phyloP scores from a whole-genome alignment of 2,113 vertebrate species.

The Myrmecophaga tridactyla region DNA sequence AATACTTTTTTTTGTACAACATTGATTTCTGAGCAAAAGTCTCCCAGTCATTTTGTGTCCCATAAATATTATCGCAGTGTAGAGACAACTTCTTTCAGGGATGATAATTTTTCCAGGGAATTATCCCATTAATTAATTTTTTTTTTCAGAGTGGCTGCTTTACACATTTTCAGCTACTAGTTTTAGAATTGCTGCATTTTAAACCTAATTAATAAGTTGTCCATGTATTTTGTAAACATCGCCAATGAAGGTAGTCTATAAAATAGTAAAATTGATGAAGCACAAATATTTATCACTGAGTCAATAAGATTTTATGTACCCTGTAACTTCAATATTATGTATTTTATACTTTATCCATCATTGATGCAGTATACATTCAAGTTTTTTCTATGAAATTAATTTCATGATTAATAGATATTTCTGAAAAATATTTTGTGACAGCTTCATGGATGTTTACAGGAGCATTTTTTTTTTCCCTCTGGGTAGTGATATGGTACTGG shows the following conservation, averaged over 20 bases:
- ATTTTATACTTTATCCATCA: slow-evolving; percentile 75
- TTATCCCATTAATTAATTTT: slow-evolving; percentile 50
- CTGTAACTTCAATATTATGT: slow-evolving; percentile 76
- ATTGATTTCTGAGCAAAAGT: not conserved
- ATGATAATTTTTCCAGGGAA: slow-evolving; percentile 52
- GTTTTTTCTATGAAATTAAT: slow-evolving; percentile 71
- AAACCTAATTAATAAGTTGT: slow-evolving; percentile 64
- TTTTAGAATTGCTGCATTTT: slow-evolving; percentile 43
- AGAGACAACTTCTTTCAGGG: slow-evolving; percentile 47
- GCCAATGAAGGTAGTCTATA: slow-evolving; percentile 62
- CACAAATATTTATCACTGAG: slow-evolving; percentile 80
- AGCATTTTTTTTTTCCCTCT: slow-evolving; percentile 53
- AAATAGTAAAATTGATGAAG: slow-evolving; percentile 77
- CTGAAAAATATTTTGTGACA: slow-evolving; percentile 75
- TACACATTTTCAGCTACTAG: not conserved
- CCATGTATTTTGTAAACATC: slow-evolving; percentile 67
- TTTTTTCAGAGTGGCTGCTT: slow-evolving; percentile 62
- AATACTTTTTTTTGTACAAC: not conserved
- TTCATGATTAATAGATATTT: slow-evolving; percentile 71
- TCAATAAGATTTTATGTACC: slow-evolving; percentile 81
- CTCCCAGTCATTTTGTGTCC: slow-evolving; percentile 27
- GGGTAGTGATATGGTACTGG: slow-evolving; percentile 45
- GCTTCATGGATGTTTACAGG: slow-evolving; percentile 1
- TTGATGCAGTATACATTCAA: slow-evolving; percentile 62
- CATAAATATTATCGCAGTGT: slow-evolving; percentile 16